phyloP scores from a whole-genome alignment of 1,140 invertebrate genomes.

The Fopius arisanus region DNA sequence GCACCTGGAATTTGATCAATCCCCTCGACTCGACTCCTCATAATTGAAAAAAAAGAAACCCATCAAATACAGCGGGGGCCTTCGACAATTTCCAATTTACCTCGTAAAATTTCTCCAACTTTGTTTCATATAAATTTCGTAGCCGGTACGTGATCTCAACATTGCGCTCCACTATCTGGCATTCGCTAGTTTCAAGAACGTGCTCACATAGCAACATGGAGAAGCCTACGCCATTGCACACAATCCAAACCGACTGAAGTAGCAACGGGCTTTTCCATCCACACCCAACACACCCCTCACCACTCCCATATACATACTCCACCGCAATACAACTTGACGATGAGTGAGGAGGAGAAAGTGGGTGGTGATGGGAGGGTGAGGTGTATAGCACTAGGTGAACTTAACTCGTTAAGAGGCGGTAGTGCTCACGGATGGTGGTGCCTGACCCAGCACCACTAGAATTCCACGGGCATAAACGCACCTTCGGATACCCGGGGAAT shows the following conservation, averaged over 20 bases:
- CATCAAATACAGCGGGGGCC: not conserved
- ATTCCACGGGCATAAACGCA: not conserved
- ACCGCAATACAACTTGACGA: not conserved
- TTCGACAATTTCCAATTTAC: not conserved
- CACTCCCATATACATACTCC: not conserved
- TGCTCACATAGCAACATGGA: not conserved
- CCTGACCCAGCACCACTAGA: not conserved
- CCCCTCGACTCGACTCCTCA: no score
- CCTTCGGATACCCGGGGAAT: not conserved
- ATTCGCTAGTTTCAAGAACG: not conserved
- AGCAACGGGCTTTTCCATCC: not conserved
- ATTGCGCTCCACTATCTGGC: not conserved
- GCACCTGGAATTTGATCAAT: no score
- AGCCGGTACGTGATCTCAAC: not conserved
- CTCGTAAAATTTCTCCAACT: not conserved
- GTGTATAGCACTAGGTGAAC: not conserved
- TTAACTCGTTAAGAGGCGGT: slow-evolving; percentile 9
- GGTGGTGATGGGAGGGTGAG: not conserved
- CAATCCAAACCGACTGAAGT: not conserved
- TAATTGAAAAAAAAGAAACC: no score
- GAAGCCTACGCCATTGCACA: not conserved
- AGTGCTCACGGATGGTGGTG: not conserved
- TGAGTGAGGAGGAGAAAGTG: not conserved
- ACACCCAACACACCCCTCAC: not conserved
- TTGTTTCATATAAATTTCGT: not conserved